phyloP scores from a whole-genome alignment of 1,140 invertebrate species.

The Gerris buenoi region DNA sequence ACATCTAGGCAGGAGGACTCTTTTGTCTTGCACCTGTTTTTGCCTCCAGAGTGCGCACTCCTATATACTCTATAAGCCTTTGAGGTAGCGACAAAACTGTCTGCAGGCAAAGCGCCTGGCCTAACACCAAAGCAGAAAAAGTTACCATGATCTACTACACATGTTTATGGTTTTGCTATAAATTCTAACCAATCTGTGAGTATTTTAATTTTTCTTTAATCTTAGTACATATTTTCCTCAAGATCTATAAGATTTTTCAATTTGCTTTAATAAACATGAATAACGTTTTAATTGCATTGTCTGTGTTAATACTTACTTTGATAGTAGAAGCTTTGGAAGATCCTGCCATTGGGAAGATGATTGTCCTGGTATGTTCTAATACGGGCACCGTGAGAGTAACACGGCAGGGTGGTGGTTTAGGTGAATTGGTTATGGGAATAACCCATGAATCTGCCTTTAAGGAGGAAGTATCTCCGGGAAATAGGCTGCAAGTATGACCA shows the following conservation, averaged over 20 bases:
- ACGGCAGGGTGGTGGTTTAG: slow-evolving; percentile 81
- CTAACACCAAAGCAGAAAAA: no score
- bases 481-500: slow-evolving; percentile 95
- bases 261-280: background rate
- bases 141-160: background rate
- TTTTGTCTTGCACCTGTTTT: no score
- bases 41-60: no score
- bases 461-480: slow-evolving; percentile 68
- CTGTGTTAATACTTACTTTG: slow-evolving; percentile 42
- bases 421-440: slow-evolving; percentile 76
- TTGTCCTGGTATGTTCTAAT: slow-evolving; percentile 71
- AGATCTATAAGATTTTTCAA: background rate
- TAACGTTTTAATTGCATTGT: background rate
- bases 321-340: slow-evolving; percentile 75
- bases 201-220: background rate
- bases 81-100: no score
- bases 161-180: background rate
- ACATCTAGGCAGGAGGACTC: no score
- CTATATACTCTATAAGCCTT: no score
- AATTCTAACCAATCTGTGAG: background rate
- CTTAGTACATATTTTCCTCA: background rate
- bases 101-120: no score
- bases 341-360: slow-evolving; percentile 72
- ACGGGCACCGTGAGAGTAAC: slow-evolving; percentile 88
- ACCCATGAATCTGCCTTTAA: slow-evolving; percentile 54